Evolutionary conservation across 1,140 invertebrate species (phyloP).

Genomic region (Drosophila nebulosa): DNA sequence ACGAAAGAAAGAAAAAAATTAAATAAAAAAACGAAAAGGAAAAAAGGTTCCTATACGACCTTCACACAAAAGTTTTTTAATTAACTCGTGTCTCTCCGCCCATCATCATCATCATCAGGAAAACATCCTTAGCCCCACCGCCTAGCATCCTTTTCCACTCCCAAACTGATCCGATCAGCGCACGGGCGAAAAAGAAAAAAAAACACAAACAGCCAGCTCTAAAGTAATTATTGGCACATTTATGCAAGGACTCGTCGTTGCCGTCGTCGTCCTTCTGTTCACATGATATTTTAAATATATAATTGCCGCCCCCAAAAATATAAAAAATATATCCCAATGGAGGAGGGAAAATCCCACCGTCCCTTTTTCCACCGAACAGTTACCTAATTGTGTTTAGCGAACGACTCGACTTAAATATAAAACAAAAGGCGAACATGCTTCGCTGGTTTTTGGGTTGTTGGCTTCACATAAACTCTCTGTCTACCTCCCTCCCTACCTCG

Average conservation of each 20-base stretch:
- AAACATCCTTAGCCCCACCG: not conserved
- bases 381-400: constrained; percentile 59
- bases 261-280: constrained; percentile 11
- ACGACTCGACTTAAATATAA: constrained; percentile 42
- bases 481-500: no score
- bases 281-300: constrained; percentile 74
- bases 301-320: constrained; percentile 49
- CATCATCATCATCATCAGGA: no score
- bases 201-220: constrained; percentile 51
- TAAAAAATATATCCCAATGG: constrained; percentile 17
- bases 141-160: not conserved
- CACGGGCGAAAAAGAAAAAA: constrained; percentile 14
- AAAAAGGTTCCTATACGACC: constrained; percentile 28
- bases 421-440: constrained; percentile 48
- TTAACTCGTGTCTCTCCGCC: constrained; percentile 57
- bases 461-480: constrained; percentile 15
- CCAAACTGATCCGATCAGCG: constrained; percentile 62
- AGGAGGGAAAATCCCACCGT: no score
- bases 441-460: constrained; percentile 37
- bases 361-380: constrained; percentile 6
- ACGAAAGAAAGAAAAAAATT: not conserved
- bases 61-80: constrained; percentile 64
- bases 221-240: constrained; percentile 78
- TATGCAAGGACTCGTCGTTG: constrained; percentile 61
- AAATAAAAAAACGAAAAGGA: not conserved